These are phyloP conservation scores for Heterotis niloticus DNA, from an alignment of 2,113 vertebrate genomes.

Conservation along the genomic window DNA sequence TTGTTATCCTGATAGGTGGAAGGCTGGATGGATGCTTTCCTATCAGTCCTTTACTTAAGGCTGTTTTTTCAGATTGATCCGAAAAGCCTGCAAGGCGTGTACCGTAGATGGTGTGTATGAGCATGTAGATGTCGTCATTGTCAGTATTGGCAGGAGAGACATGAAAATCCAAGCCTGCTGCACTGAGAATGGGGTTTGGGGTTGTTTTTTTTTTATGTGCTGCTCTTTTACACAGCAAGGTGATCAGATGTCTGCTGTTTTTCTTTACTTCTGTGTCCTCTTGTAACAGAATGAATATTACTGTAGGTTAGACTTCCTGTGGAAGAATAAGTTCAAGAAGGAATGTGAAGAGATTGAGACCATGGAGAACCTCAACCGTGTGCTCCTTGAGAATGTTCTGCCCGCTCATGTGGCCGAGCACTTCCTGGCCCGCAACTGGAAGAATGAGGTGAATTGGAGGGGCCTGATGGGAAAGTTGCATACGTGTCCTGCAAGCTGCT, in stretches of 20 bases:
- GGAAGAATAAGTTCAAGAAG: constrained; percentile 99
- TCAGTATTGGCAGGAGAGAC: background rate
- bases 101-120: background rate
- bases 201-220: constrained; percentile 23
- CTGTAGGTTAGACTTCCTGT: constrained; percentile 99
- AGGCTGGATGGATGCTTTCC: too few relatives aligned
- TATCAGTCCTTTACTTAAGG: too few relatives aligned
- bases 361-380: constrained; percentile 96
- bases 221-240: constrained; percentile 47
- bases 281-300: constrained; percentile 99
- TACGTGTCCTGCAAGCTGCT: background rate
- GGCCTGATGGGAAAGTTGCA: background rate
- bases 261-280: constrained; percentile 91
- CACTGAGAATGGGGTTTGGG: background rate
- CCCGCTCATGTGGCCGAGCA: constrained; percentile 95
- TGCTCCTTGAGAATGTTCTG: constrained; percentile 92
- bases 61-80: too few relatives aligned
- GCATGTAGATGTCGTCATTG: background rate
- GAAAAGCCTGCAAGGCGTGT: too few relatives aligned
- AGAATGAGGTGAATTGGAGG: constrained; percentile 78
- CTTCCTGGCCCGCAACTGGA: constrained; percentile 93
- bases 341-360: constrained; percentile 98
- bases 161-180: background rate
- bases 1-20: too few relatives aligned
- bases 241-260: constrained; percentile 81